Conservation (phyloP, 2,888 invertebrate genomes). For the Cenopis cana region DNA sequence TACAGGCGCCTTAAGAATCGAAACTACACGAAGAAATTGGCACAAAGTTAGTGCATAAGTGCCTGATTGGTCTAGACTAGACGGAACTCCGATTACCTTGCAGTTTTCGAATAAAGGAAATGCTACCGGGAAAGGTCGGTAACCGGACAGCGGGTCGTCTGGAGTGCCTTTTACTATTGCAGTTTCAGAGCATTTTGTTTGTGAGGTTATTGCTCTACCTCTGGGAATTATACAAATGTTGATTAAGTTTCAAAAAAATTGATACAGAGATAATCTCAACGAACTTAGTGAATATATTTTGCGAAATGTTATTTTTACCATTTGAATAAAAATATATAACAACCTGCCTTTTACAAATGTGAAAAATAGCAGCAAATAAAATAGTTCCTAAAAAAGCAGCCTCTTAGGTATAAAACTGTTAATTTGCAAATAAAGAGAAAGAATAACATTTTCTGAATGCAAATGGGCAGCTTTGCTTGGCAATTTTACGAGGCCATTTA, state of each 20-base stretch:
- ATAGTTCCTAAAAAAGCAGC: background rate
- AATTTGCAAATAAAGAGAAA: conserved; percentile 15
- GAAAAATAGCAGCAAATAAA: background rate
- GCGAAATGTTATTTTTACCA: too few relatives aligned
- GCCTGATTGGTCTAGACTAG: conserved; percentile 40
- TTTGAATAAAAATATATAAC: background rate
- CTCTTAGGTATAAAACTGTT: conserved; percentile 9
- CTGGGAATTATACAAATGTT: background rate
- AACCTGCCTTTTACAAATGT: too few relatives aligned
- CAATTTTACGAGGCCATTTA: conserved; percentile 35
- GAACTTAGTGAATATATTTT: too few relatives aligned
- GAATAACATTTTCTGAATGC: conserved; percentile 20
- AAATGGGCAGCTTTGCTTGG: conserved; percentile 31
- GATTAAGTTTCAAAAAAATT: too few relatives aligned
- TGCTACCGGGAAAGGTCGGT: conserved; percentile 32
- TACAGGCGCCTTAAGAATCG: too few relatives aligned
- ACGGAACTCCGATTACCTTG: conserved; percentile 37
- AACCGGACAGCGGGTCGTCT: conserved; percentile 26
- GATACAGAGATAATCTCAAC: too few relatives aligned
- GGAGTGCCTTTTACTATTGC: conserved; percentile 7
- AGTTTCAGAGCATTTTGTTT: conserved; percentile 7
- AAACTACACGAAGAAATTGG: conserved; percentile 19
- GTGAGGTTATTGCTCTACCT: background rate
- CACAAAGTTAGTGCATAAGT: conserved; percentile 26
- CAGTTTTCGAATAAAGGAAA: conserved; percentile 36